These are phyloP conservation scores for Pomacea canaliculata DNA, from an alignment of 2,888 invertebrate species.

Conservation along the genomic window DNA sequence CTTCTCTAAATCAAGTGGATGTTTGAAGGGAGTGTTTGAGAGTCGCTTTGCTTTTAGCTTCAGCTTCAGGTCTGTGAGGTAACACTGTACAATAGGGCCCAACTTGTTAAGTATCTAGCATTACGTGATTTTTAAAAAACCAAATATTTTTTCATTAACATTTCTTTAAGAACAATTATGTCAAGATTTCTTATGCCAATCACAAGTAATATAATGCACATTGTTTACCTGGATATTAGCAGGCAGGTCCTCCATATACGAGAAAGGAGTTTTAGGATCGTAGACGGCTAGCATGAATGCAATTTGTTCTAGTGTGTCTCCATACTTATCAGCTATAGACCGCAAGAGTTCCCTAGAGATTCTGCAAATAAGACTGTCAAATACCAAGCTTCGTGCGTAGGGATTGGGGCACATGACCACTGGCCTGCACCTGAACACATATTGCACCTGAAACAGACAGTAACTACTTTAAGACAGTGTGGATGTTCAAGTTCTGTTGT, in stretches of 20 bases:
- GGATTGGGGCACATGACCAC: conserved; percentile 29
- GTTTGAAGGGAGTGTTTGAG: no score
- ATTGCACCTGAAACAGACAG: conserved; percentile 25
- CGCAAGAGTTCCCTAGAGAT: conserved; percentile 26
- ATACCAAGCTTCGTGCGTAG: conserved; percentile 26
- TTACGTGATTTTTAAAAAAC: no score
- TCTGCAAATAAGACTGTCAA: conserved; percentile 32
- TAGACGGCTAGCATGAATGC: conserved; percentile 31
- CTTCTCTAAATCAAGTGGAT: no score
- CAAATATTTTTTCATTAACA: no score
- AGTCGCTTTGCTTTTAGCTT: no score
- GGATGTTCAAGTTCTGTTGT: not conserved
- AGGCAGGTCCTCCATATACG: conserved; percentile 26
- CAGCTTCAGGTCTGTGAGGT: no score
- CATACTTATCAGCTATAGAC: conserved; percentile 27
- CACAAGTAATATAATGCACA: no score
- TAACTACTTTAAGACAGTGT: not conserved
- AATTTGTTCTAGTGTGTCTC: conserved; percentile 22
- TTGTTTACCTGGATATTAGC: conserved; percentile 21
- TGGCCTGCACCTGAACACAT: conserved; percentile 31
- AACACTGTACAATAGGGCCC: no score
- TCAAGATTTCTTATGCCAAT: no score
- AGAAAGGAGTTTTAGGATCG: conserved; percentile 33
- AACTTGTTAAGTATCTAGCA: no score
- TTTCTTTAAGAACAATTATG: no score